phyloP scores from a whole-genome alignment of 2,797 vertebrate species.

The Aphelocoma californica region DNA sequence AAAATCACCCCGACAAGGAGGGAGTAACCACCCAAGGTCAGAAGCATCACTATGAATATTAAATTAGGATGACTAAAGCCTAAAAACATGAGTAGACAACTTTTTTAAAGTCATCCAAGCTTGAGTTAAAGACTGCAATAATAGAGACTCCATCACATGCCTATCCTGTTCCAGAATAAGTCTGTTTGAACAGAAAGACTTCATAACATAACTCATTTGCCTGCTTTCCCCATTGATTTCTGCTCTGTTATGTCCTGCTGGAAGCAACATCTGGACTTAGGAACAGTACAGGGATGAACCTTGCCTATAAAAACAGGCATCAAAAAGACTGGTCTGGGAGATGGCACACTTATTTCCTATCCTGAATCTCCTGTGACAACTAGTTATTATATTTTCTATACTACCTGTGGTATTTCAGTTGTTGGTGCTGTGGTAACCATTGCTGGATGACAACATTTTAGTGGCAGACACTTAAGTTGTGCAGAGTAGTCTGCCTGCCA shows the following conservation, averaged over 20 bases:
- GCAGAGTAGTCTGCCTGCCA: not conserved
- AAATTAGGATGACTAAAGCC: not conserved
- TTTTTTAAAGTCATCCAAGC: not conserved
- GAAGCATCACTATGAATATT: not conserved
- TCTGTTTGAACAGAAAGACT: not conserved
- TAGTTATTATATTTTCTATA: not conserved
- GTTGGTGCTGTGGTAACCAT: not conserved
- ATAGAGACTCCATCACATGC: not conserved
- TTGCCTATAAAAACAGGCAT: not conserved
- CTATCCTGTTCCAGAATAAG: not conserved
- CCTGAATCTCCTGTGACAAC: not conserved
- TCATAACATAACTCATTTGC: not conserved
- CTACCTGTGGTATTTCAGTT: constrained; percentile 5
- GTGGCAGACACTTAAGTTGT: not conserved
- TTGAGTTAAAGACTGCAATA: not conserved
- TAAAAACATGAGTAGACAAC: not conserved
- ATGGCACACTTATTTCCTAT: not conserved
- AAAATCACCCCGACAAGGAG: not conserved
- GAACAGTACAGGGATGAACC: not conserved
- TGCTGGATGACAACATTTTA: constrained; percentile 13
- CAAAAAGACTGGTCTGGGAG: not conserved
- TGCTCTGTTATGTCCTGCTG: not conserved
- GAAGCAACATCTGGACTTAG: not conserved
- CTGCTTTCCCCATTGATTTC: not conserved
- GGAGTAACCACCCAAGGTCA: not conserved